Percentiles rank a stretch among this genome's conserved stretches.
Conservation (phyloP, 2,888 invertebrate genomes). For the Aquatica leii region DNA sequence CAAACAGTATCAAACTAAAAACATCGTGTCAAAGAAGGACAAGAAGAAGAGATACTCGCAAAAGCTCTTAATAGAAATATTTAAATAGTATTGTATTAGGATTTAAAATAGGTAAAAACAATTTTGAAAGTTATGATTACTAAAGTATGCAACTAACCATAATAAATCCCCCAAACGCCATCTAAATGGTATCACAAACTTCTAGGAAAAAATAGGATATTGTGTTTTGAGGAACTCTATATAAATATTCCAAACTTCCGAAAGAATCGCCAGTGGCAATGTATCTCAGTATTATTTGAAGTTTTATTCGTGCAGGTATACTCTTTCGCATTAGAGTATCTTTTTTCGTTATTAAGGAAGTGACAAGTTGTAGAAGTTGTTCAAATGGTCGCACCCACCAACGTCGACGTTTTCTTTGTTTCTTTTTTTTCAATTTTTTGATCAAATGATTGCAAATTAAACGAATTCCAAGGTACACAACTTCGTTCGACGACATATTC, state of each 20-base stretch:
- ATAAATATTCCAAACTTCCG: not conserved
- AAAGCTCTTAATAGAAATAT: not conserved
- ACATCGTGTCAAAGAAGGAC: not conserved
- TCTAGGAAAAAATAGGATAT: not conserved
- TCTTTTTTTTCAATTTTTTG: too few relatives aligned
- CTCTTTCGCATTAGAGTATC: not conserved
- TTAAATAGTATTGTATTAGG: too few relatives aligned
- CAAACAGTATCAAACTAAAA: not conserved
- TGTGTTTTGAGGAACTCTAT: not conserved
- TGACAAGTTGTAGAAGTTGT: not conserved
- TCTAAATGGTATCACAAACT: not conserved
- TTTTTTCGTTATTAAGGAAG: not conserved
- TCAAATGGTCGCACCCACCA: too few relatives aligned
- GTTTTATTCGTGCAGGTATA: not conserved
- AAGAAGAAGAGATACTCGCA: not conserved
- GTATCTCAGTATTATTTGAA: not conserved
- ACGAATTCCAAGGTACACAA: too few relatives aligned
- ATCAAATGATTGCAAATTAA: too few relatives aligned
- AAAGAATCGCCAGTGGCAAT: too few relatives aligned
- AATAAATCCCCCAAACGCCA: not conserved
- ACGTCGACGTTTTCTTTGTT: too few relatives aligned
- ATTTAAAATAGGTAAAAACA: not conserved
- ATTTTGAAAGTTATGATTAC: not conserved
- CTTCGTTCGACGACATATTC: too few relatives aligned
- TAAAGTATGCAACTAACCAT: not conserved